Evolutionary conservation across 1,140 invertebrate species (phyloP), one percentile per base, ranked within the genome.

Genomic region (Steinernema khuongi): DNA sequence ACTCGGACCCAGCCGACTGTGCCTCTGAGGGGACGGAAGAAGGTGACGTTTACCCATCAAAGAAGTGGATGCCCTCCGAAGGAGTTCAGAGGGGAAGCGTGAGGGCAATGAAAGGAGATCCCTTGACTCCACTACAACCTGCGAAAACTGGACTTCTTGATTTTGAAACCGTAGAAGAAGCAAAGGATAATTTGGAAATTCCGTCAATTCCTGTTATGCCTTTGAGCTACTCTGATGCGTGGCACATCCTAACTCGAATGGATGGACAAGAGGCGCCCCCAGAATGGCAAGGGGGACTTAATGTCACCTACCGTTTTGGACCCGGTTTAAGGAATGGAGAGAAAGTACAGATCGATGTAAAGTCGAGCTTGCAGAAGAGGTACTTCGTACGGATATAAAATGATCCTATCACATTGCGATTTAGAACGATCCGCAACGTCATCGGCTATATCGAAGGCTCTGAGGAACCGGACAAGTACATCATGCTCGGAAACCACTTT

Each of bases 401-500:
- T 43, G 0, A 22, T 30, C 30, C 73, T 4, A 71, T 22, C 18
- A 1, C 18, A 77, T 60, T 32, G 31, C 14, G 2, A 68, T 78
- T 72, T 31, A 85, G 83, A 80, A 76, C 68, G 26, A 81, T 85
- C 66, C 79, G 73, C 32, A 85, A 84, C 68, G 78, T 85, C 18
- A 74, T 85, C 50, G 84, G 83, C n/a, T 83, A 83, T 50, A 85
- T 85, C 22, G 50, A 73, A 36, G 83, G 83, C 11, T n/a, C 41
- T n/a, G 78, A 81, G 11, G 82, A 85, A 67, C 79, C 77, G 44
- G 88, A 90, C 78, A 77, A 88, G 1, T 90, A 89, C 80, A 85
- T 90, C n/a, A 84, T 90, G 29, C 79, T 90, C 11, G 89, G 89
- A 1, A 89, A 89, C 74, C 89, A 90, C 75, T 83, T 88, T 72